Conservation (phyloP, 1,140 invertebrate species). For the Varroa destructor region DNA sequence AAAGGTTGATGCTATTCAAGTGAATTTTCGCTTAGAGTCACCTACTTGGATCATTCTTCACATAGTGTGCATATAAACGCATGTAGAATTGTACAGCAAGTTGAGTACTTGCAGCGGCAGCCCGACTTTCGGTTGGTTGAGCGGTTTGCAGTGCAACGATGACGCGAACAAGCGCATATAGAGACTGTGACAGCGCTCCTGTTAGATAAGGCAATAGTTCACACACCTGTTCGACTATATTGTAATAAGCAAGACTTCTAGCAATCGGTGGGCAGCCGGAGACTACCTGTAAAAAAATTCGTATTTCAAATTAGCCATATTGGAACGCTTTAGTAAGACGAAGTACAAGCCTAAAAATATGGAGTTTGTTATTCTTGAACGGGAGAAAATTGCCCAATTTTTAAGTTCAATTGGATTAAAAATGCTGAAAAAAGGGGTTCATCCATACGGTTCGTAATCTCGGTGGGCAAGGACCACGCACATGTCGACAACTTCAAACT, state of each 20-base stretch:
- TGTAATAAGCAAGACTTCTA: not conserved
- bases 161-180: not conserved
- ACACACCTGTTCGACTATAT: constrained; percentile 9
- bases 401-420: no score
- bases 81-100: constrained; percentile 17
- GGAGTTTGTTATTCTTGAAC: constrained; percentile 9
- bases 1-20: no score
- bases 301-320: no score
- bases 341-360: not conserved
- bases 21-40: no score
- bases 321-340: no score
- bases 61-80: constrained; percentile 19
- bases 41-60: constrained; percentile 6
- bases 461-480: no score
- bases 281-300: not conserved
- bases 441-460: no score
- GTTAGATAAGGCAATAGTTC: not conserved
- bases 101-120: not conserved
- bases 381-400: not conserved
- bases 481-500: no score
- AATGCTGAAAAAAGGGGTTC: no score
- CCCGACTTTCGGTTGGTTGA: not conserved
- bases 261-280: not conserved
- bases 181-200: not conserved
- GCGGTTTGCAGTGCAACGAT: not conserved